Conservation (phyloP, 2,113 vertebrate genomes). For the Camelus bactrianus region DNA sequence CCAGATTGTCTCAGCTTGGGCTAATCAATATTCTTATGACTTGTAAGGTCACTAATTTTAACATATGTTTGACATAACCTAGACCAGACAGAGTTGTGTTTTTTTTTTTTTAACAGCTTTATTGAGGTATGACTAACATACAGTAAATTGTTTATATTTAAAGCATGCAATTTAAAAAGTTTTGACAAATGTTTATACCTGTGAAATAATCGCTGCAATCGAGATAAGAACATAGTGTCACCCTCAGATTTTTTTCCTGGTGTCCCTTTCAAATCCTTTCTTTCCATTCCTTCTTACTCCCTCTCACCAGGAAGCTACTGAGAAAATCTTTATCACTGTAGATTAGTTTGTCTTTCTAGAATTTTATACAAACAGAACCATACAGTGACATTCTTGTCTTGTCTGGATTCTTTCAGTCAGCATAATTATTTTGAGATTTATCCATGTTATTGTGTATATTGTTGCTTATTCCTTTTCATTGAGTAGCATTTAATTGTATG, state of each 20-base stretch:
- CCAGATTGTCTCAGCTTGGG: neutral
- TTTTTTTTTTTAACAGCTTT: neutral
- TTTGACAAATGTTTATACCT: neutral
- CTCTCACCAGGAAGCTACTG: neutral
- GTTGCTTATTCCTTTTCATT: neutral
- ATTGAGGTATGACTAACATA: neutral
- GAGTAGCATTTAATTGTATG: neutral
- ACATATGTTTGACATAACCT: neutral
- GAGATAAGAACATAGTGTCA: neutral
- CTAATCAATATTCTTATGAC: neutral
- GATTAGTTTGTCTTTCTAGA: neutral
- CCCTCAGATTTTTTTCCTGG: neutral
- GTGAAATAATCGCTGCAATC: neutral
- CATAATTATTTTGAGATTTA: neutral
- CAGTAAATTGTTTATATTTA: neutral
- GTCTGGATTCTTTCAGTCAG: neutral
- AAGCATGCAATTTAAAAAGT: neutral
- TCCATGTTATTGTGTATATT: neutral
- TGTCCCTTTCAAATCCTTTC: neutral
- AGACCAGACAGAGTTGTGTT: neutral
- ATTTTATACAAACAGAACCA: neutral
- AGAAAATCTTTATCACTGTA: neutral
- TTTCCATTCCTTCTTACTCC: fast-evolving
- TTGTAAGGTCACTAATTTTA: neutral
- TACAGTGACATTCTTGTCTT: neutral